Base-by-base conservation (phyloP, 1,140 invertebrate species). In the Neotoxoptera formosana region DNA sequence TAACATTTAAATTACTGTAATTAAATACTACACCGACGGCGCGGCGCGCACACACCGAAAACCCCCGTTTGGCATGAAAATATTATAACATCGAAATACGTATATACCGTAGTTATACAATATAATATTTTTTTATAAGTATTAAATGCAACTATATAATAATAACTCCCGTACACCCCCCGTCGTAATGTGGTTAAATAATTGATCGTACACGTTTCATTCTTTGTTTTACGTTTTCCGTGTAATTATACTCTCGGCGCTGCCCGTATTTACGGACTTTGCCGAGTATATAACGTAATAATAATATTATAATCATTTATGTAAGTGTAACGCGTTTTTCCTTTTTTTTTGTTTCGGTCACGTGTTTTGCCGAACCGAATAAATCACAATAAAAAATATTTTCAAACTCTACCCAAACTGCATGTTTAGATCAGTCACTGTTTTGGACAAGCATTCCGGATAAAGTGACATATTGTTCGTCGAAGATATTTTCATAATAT, bases 1-100 rank as follows among this genome's bases (percentile, higher is more conserved):
- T n/a, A 41, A 60, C 88, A 41, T 90, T 60, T 41, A 90, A 90
- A 90, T 41, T 36, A 56, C 51, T 60, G 88, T 60, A 60, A 90
- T 90, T 90, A 90, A 90, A 60, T 41, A 90, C 88, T 41, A 60
- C 53, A 51, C 87, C 21, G 11, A 21, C 20, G 7, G 23, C 51
- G 86, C 20, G 86, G 45, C 7, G 34, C 30, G 8, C 30, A 51
- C 47, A 8, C 30, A 51, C 47, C 2, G 41, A 14, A 86, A 86
- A 76, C 7, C 14, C 60, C 60, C 6, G n/a, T 76, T 76, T 76
- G 30, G n/a, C 60, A n/a, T 76, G n/a, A 76, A 76, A 76, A 76
- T n/a, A 76, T 76, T 76, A 76, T 76, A 76, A 76, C 17, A 76
- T 76, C n/a, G 60, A n/a, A 76, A 76, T n/a, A 17, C 60, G 60